These are phyloP conservation scores for Datnioides undecimradiatus DNA, from an alignment of 2,113 vertebrate species.

Conservation along the genomic window DNA sequence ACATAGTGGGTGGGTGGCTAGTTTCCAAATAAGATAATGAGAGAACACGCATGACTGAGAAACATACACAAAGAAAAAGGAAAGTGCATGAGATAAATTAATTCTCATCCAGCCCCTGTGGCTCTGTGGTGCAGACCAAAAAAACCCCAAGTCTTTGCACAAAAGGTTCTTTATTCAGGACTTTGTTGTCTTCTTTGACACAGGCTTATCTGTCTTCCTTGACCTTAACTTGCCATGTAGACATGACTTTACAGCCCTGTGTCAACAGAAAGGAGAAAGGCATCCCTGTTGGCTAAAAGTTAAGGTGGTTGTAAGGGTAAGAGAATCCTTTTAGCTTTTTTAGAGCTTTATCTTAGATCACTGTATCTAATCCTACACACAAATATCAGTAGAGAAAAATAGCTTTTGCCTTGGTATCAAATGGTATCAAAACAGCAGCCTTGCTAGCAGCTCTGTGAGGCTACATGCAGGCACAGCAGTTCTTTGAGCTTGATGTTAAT, in stretches of 20 bases:
- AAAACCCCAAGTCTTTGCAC: constrained; percentile 60
- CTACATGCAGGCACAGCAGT: background rate
- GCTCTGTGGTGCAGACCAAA: constrained; percentile 25
- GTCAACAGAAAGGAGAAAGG: constrained; percentile 73
- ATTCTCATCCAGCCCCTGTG: constrained; percentile 14
- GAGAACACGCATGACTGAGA: constrained; percentile 11
- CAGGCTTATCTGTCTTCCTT: constrained; percentile 72
- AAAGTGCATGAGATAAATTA: constrained; percentile 14
- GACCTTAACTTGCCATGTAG: constrained; percentile 78
- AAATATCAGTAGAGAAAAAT: constrained; percentile 2
- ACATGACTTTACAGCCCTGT: constrained; percentile 76
- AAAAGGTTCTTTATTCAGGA: constrained; percentile 77
- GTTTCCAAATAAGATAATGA: constrained; percentile 21
- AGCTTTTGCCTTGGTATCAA: background rate
- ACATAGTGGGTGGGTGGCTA: constrained; percentile 16
- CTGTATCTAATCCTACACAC: background rate
- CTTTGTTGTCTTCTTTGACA: constrained; percentile 73
- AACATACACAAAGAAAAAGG: constrained; percentile 28
- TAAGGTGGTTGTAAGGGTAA: background rate
- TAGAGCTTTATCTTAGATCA: constrained; percentile 6
- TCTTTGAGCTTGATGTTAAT: background rate
- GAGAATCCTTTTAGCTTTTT: constrained; percentile 11
- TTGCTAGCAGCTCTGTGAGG: background rate
- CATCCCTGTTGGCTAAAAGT: constrained; percentile 41
- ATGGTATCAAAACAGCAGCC: background rate